These are phyloP conservation scores for Eubasilissa regina DNA, from an alignment of 1,140 invertebrate species.

Conservation along the genomic window DNA sequence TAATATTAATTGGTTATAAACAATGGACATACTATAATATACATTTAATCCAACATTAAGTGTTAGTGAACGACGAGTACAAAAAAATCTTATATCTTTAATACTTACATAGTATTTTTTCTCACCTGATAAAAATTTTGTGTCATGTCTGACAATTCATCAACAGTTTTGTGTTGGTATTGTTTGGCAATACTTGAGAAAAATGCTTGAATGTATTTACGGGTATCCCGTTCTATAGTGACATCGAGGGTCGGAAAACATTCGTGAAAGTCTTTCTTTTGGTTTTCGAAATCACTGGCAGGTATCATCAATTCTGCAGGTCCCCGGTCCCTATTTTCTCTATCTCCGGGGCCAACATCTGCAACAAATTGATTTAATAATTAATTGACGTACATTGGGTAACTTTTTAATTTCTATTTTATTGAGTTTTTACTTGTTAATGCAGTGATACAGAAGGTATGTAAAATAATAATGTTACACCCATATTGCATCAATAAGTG, in stretches of 20 bases:
- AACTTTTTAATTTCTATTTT: no score
- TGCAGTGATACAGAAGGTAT: no score
- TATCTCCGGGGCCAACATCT: slow-evolving; percentile 52
- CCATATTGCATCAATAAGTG: no score
- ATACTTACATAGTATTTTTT: no score
- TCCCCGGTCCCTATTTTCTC: slow-evolving; percentile 40
- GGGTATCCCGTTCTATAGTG: slow-evolving; percentile 78
- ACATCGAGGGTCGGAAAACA: slow-evolving; percentile 66
- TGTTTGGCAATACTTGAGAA: slow-evolving; percentile 79
- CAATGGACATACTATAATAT: no score
- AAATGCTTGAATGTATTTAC: slow-evolving; percentile 78
- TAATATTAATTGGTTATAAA: no score
- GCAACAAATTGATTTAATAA: neutral
- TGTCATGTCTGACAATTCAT: slow-evolving; percentile 91
- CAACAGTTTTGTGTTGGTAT: slow-evolving; percentile 79
- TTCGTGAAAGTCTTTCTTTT: slow-evolving; percentile 66
- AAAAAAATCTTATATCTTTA: no score
- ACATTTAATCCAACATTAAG: no score
- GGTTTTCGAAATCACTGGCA: slow-evolving; percentile 63
- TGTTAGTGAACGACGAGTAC: no score
- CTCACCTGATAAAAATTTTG: slow-evolving; percentile 92
- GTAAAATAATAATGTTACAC: no score
- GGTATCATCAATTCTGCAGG: slow-evolving; percentile 36
- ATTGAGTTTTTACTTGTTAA: no score
- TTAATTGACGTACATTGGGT: no score